These are phyloP conservation scores for Amphiprion clarkii DNA, from an alignment of 2,797 vertebrate species.

Conservation along the genomic window DNA sequence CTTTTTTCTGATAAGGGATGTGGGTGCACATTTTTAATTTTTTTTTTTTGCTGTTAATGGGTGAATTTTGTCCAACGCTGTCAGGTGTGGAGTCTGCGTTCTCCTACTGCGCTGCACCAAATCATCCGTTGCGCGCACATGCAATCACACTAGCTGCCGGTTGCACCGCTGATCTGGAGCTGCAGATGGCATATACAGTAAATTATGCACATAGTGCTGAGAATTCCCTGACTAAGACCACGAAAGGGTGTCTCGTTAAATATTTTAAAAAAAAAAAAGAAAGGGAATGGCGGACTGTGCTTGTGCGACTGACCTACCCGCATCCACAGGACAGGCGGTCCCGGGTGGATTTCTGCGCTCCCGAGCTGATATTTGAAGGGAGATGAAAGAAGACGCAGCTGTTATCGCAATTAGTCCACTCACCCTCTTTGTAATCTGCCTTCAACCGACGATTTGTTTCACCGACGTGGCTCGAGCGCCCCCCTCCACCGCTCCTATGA, in stretches of 20 bases:
- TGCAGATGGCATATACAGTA: slow-evolving; percentile 34
- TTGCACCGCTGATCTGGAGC: slow-evolving; percentile 41
- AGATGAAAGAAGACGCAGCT: slow-evolving; percentile 49
- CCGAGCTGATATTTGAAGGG: slow-evolving; percentile 37
- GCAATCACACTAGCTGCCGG: slow-evolving; percentile 53
- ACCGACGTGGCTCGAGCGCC: slow-evolving; percentile 81
- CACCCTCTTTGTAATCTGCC: slow-evolving; percentile 76
- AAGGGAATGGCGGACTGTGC: slow-evolving; percentile 83
- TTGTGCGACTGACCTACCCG: slow-evolving; percentile 82
- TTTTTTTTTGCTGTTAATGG: slow-evolving; percentile 49
- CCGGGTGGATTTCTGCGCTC: slow-evolving; percentile 55
- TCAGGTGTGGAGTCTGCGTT: slow-evolving; percentile 40
- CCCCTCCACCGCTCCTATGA: slow-evolving; percentile 78
- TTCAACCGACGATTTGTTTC: slow-evolving; percentile 78
- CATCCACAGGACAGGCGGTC: slow-evolving; percentile 65
- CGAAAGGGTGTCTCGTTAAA: slow-evolving; percentile 61
- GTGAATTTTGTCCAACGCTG: slow-evolving; percentile 43
- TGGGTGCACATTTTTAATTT: slow-evolving; percentile 42
- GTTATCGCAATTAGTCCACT: slow-evolving; percentile 75
- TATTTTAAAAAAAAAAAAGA: slow-evolving; percentile 62
- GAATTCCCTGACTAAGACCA: slow-evolving; percentile 27
- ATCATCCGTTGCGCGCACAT: slow-evolving; percentile 48
- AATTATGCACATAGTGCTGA: slow-evolving; percentile 56
- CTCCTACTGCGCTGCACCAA: slow-evolving; percentile 73
- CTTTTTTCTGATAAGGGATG: slow-evolving; percentile 8